Evolutionary conservation across 2,113 vertebrate genomes (phyloP).

Genomic region (Pitta sordida): DNA sequence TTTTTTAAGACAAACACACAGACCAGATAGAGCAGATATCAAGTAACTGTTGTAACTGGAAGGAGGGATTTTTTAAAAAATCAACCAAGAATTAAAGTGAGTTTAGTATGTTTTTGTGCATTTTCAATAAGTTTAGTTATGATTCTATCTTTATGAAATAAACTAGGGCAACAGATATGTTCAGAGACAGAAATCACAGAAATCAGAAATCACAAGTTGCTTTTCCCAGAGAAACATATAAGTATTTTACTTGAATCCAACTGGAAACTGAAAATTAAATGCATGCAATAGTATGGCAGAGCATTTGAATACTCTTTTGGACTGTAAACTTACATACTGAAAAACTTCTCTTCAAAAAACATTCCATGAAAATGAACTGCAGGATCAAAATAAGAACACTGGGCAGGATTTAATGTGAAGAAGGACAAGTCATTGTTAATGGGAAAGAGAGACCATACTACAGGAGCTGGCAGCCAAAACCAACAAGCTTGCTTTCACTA

Average conservation of each 20-base stretch:
- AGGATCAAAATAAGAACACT: not conserved
- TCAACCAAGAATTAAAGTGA: not conserved
- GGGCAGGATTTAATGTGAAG: not conserved
- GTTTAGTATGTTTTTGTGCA: not conserved
- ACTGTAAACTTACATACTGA: not conserved
- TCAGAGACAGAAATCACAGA: too few species aligned
- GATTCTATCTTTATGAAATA: not conserved
- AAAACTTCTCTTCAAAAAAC: not conserved
- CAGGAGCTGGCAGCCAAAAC: not conserved
- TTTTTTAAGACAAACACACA: not conserved
- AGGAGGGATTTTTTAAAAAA: too few species aligned
- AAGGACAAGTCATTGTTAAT: not conserved
- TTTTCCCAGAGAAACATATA: not conserved
- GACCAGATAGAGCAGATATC: not conserved
- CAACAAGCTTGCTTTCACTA: conserved; percentile 33
- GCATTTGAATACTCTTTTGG: not conserved
- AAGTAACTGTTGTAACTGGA: not conserved
- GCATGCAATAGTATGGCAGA: not conserved
- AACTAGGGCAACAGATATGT: not conserved
- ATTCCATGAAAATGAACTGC: not conserved
- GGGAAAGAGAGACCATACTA: not conserved
- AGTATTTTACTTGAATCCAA: not conserved
- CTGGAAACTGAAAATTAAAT: not conserved
- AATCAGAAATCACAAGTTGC: not conserved
- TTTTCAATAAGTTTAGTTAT: not conserved